Evolutionary conservation across 2,113 vertebrate species (phyloP), one percentile per base, ranked within the genome.

Genomic region (Sinocyclocheilus anophthalmus): DNA sequence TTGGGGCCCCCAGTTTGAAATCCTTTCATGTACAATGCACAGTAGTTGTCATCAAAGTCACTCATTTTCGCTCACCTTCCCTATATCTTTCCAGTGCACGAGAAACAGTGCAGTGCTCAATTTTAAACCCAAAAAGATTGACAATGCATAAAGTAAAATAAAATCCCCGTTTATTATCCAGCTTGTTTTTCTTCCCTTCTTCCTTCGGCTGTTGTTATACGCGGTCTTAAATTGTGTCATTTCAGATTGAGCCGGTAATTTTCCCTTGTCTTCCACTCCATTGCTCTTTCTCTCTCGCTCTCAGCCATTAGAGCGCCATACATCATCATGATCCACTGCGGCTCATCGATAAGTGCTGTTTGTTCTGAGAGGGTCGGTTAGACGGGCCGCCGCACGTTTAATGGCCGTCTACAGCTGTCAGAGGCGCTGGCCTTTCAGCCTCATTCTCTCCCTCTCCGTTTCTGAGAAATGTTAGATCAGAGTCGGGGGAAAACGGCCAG

Each of bases 371-470:
- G 20, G 11, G 18, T 18, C 7, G 65, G 18, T 48, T 48, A 48
- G 45, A 48, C 11, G 2, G 45, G 10, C 45, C 45, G 11, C 10
- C 45, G 45, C 45, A 48, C 11, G 45, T 48, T 85, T 90, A 90
- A 90, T 72, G 83, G 75, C 63, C 13, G 3, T 75, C 77, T 33
- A 24, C 86, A 78, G 69, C 84, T 81, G 86, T 77, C 88, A 65
- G 80, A 75, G 50, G 48, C 84, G 10, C 22, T 45, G 70, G 73
- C 30, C 20, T 20, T 20, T 39, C 39, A 4, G 24, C 48, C 3
- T 84, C 72, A 26, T 33, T 78, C 53, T n/a, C 78, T 81, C 39
- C 61, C 1, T 4, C 55, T 9, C 33, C 13, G 78, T 14, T 82
- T 82, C 80, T 4, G 10, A 50, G 80, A 82, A 82, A 82, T 63